Base-by-base conservation (phyloP, 1,140 invertebrate species). In the Whitmania pigra region DNA sequence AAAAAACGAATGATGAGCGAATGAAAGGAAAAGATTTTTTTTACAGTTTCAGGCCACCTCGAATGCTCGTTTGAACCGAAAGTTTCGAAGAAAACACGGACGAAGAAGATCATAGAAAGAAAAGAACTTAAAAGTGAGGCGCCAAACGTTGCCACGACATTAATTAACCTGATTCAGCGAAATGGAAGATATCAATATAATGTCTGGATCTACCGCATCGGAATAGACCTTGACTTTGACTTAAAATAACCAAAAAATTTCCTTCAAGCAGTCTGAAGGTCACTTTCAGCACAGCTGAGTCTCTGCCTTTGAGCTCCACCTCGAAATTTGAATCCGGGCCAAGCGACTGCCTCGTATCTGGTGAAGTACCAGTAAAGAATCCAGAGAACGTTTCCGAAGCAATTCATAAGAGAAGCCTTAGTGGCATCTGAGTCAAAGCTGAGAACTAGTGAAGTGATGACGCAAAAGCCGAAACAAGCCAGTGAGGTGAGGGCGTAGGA, bases 401-500 rank as follows among this genome's bases (percentile, higher is more conserved):
- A 63, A 63, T 63, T 63, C 57, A 63, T 63, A 13, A 63, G 57
- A 63, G 57, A 63, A 25, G 57, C 57, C 15, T 63, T 63, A 7
- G 57, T 25, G 29, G 57, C 57, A 17, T 63, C 57, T 31, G 57
- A 63, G 29, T 63, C 57, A 18, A 63, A 63, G 29, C 57, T 63
- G 11, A 63, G 29, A n/a, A 63, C 57, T 63, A 63, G 57, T 7
- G 57, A 63, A 25, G 57, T 63, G 57, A 63, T 63, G 57, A 63
- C 57, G 57, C 86, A 87, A 20, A 87, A 76, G 73, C 84, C 85
- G 27, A 84, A 78, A 0, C 83, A 85, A 71, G 86, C 79, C 5
- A 85, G 74, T 7, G 84, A 86, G 22, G 87, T 75, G 0, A 84
- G 74, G 73, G 88, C 86, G 76, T 88, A 88, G 15, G 84, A 81